Evolutionary conservation across 2,113 vertebrate species (phyloP).

Genomic region (Pipra filicauda): DNA sequence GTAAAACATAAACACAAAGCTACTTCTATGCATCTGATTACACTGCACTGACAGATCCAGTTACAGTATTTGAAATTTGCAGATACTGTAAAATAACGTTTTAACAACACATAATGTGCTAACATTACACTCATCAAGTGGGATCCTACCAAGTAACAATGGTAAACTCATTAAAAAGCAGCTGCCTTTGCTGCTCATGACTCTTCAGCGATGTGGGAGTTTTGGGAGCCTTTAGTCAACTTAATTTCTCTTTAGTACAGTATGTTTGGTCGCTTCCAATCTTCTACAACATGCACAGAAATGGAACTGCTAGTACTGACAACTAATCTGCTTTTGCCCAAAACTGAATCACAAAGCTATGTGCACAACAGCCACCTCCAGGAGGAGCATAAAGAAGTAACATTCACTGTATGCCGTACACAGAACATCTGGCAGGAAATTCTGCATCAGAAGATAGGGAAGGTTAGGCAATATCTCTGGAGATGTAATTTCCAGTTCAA

Average conservation of each 20-base stretch:
- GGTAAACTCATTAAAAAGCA: background rate
- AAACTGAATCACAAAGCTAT: background rate
- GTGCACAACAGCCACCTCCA: background rate
- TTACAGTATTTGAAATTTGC: background rate
- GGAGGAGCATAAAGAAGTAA: background rate
- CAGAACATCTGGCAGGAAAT: background rate
- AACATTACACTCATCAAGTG: background rate
- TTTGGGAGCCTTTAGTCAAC: background rate
- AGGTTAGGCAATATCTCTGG: background rate
- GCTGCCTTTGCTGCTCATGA: background rate
- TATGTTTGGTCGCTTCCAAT: background rate
- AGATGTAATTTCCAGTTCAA: background rate
- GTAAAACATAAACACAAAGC: slow-evolving; percentile 34
- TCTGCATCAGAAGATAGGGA: background rate
- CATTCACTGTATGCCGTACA: background rate
- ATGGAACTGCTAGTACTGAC: background rate
- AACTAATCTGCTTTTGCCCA: background rate
- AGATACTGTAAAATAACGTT: background rate
- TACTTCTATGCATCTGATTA: background rate
- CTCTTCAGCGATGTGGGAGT: background rate
- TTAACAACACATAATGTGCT: background rate
- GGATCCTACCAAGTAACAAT: background rate
- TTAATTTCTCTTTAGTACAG: background rate
- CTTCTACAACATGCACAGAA: background rate
- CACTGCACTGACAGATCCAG: background rate